These are phyloP conservation scores for Forbesichthys agassizii DNA, from an alignment of 2,113 vertebrate species.

Conservation along the genomic window DNA sequence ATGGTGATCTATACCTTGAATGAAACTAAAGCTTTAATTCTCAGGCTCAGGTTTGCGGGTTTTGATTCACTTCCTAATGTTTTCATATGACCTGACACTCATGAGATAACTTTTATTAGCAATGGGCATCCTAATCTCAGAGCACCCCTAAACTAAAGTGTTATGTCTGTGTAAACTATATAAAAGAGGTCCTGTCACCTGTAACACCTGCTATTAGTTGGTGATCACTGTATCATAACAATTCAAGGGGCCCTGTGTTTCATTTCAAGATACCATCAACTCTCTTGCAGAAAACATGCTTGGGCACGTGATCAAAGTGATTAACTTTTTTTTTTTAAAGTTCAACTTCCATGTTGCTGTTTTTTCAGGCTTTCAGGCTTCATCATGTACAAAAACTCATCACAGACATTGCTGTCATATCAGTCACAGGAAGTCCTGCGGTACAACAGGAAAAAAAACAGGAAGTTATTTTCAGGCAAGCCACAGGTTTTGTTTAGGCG, in stretches of 20 bases:
- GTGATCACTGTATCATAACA: too few relatives aligned
- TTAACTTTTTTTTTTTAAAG: slow-evolving; percentile 9
- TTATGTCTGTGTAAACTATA: too few relatives aligned
- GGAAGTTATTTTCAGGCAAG: slow-evolving; percentile 62
- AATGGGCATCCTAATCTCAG: neutral
- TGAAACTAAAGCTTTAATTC: neutral
- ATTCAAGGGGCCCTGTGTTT: neutral
- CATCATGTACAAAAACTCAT: slow-evolving; percentile 11
- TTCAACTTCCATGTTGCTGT: slow-evolving; percentile 24
- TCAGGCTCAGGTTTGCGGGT: neutral
- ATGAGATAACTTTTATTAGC: neutral
- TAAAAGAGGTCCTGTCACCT: too few relatives aligned
- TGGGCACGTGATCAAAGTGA: slow-evolving; percentile 30
- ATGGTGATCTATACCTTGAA: too few relatives aligned
- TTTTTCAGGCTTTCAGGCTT: slow-evolving; percentile 52
- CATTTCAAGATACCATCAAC: neutral
- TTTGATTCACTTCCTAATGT: neutral
- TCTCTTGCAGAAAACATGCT: slow-evolving; percentile 6
- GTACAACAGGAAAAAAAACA: slow-evolving; percentile 79
- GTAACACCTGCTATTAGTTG: too few relatives aligned
- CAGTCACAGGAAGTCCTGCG: slow-evolving; percentile 69
- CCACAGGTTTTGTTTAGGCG: slow-evolving; percentile 53
- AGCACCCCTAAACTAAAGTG: too few relatives aligned
- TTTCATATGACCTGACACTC: neutral
- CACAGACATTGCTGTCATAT: slow-evolving; percentile 52